Base-by-base conservation (phyloP, 2,113 vertebrate species). In the Psophia crepitans region DNA sequence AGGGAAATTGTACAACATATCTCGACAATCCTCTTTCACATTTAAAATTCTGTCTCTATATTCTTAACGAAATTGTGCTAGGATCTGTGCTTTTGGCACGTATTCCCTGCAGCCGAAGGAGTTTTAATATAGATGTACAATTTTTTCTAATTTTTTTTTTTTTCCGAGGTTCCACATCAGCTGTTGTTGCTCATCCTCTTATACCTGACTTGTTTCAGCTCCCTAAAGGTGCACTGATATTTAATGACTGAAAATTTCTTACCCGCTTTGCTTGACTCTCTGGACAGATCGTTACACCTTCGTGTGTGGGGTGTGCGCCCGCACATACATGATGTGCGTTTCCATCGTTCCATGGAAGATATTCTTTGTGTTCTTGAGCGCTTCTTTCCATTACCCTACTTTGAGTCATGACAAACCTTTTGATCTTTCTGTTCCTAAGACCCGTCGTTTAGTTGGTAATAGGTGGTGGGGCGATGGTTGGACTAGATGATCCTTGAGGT, bases 251-350 rank as follows among this genome's bases (percentile, higher is more conserved):
- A 32, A 51, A 66, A 51, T 32, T 79, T 48, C 37, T 64, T 23
- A 27, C 0, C 19, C 0, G 1, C 43, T 77, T 71, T 53, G 24
- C 48, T 53, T n/a, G 30, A 33, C 37, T 70, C 57, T 71, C 46
- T 51, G 77, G 57, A 44, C 46, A 51, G 35, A 11, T 26, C 0
- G 51, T 56, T 61, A 63, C 26, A 15, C 20, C 12, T 65, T 33
- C 0, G 1, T 28, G 43, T 43, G 15, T 21, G 44, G 12, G 56
- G 14, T 14, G 35, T 13, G 49, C 1, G 2, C 39, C 15, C 0
- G 1, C 44, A 21, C 0, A 3, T 54, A 23, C 23, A 7, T 4
- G 8, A 20, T 35, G 14, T 37, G 12, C 65, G 8, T 41, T 26
- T 46, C 53, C 49, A 32, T 23, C 32, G 26, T 33, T 88, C 32